Evolutionary conservation across 2,888 invertebrate species (phyloP), one percentile per base, ranked within the genome.

Genomic region (Tubulanus polymorphus): DNA sequence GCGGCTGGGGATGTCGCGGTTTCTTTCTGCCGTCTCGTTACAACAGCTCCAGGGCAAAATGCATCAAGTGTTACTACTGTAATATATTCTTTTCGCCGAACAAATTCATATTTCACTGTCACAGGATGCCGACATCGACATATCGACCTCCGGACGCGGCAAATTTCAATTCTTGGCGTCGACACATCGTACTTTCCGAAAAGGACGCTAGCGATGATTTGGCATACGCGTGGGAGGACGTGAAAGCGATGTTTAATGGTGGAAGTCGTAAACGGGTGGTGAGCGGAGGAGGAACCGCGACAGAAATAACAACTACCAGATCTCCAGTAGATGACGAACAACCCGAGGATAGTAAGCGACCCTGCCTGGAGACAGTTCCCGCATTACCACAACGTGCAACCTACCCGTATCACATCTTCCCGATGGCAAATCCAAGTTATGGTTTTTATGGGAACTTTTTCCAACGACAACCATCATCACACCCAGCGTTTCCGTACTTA

Each of bases 211-310:
- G 61, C 48, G 78, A 79, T 53, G 79, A 80, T 37, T 71, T 81
- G 27, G 65, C 72, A 6, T 78, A 81, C 68, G 93, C 93, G 0
- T 96, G 95, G 95, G 95, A 95, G 79, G 96, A 96, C 78, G 95
- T 96, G 0, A 96, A 96, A 71, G 96, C 96, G 2, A 96, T 96
- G 95, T 97, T 96, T 79, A 97, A 97, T 79, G 96, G 96, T 0
- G 96, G 96, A 0, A 93, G 91, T 1, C 82, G 93, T 53, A 93
- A 93, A 75, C 83, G 93, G 56, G 64, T 70, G 30, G 49, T 69
- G 23, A 61, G 69, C 27, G 37, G 41, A 1, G 45, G 3, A 5
- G 41, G 41, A 20, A 18, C 18, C 6, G n/a, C n/a, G n/a, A n/a
- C n/a, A n/a, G n/a, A n/a, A n/a, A n/a, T n/a, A n/a, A n/a, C n/a